These are phyloP conservation scores for Zootermopsis nevadensis DNA, from an alignment of 2,888 invertebrate genomes.

Conservation along the genomic window DNA sequence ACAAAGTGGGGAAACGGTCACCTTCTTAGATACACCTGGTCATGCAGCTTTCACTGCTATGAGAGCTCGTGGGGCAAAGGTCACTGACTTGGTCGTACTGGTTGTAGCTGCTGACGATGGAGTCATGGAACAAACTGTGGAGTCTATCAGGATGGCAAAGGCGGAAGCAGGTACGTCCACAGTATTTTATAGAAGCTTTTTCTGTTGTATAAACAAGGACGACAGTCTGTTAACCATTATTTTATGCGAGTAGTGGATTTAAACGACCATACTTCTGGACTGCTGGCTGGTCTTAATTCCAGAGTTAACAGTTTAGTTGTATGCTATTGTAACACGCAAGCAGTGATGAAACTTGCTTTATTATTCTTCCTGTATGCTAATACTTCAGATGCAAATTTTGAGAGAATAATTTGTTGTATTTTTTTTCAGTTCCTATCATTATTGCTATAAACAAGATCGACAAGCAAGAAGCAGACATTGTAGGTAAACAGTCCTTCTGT, in stretches of 20 bases:
- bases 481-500: conserved; percentile 67
- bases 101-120: conserved; percentile 99
- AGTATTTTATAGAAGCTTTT: not conserved
- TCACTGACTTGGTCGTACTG: conserved; percentile 93
- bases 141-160: conserved; percentile 88
- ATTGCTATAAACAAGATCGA: conserved; percentile 99
- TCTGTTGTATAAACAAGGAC: no score
- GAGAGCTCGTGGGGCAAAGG: conserved; percentile 92
- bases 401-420: conserved; percentile 26
- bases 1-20: conserved; percentile 79
- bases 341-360: no score
- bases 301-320: no score
- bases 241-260: no score
- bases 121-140: conserved; percentile 96
- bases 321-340: no score
- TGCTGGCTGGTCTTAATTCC: no score
- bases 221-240: no score
- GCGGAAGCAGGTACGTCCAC: conserved; percentile 72
- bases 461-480: conserved; percentile 89
- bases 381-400: no score
- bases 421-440: conserved; percentile 86
- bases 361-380: no score
- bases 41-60: conserved; percentile 97
- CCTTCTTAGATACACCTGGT: conserved; percentile 98
- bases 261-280: no score